Base-by-base conservation (phyloP, 2,113 vertebrate genomes). In the Gasterosteus nipponicus region DNA sequence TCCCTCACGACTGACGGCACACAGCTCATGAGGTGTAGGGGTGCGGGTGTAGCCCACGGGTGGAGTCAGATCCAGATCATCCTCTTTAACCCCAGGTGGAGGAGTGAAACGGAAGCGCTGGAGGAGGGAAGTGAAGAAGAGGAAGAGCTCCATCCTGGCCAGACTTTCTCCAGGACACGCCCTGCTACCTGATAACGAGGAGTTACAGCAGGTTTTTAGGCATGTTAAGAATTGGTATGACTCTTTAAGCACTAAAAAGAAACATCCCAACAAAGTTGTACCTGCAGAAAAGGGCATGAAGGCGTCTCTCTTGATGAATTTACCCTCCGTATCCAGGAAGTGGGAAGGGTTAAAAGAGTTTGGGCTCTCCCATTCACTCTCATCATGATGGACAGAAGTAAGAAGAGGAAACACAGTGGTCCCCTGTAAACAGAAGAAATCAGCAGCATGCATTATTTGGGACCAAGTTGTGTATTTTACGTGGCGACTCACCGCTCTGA, bases 211-310 rank as follows among this genome's bases (percentile, higher is more conserved):
- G 22, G 22, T 26, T 26, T 26, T 26, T 26, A 26, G 22, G 22
- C 22, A 26, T 26, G 1, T 26, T 26, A 26, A 26, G 22, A 26
- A 26, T 26, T 26, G 22, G 22, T 26, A 26, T 26, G 22, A 26
- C 1, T 46, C 1, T 6, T 3, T 33, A 61, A 47, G 22, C 0
- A 1, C 16, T 39, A 1, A 8, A 54, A 1, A 15, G 39, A 6
- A 29, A 57, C 31, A 41, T 9, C 10, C 10, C 1, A 7, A 14
- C 10, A 49, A 46, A 46, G 29, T 16, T 19, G 7, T 78, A 94
- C 94, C 93, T 88, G 92, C 87, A 82, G 92, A 93, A 57, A 94
- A 94, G 39, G 92, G 86, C 69, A 94, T 38, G 67, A 94, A 94
- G 51, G 92, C 90, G 1, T 93, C 91, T 81, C 58, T 90, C 42